Base-by-base conservation (phyloP, 1,140 invertebrate species). In the Nebria ingens region DNA sequence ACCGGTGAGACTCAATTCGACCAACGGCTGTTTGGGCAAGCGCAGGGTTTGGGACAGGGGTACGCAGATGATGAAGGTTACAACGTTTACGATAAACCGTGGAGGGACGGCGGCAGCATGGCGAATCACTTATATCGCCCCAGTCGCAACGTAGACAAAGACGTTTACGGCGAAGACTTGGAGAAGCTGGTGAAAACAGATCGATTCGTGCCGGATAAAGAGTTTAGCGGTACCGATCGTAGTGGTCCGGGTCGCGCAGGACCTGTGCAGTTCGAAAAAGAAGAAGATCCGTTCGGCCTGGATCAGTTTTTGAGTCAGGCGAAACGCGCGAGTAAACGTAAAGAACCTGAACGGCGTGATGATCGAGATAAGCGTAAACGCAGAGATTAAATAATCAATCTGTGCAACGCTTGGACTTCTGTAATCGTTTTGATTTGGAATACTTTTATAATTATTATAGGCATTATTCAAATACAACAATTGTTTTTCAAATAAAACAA, bases 61-160 rank as follows among this genome's bases (percentile, higher is more conserved):
- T 99, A 95, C 76, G 93, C 85, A 2, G 95, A 98, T 65, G 97
- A 99, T 64, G 97, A 99, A 65, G 88, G 88, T 0, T 99, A 99
- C 72, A 95, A 91, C 73, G 93, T 98, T 0, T 99, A 99, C 70
- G 95, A 98, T 70, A 94, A 96, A 71, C 89, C 91, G 0, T 94
- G 91, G 91, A 81, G 89, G 53, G 86, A 89, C 63, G 76, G 85
- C 17, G 87, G 87, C 58, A 84, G 83, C 0, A 76, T 98, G 54
- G 91, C 86, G 0, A 82, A 86, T 15, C 89, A 91, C 70, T 86
- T 99, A 59, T 99, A 99, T 74, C 73, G 94, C 52, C 97, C 97
- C 0, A 83, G 84, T 29, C 86, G 89, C 65, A 91, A 90, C 70
- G 74, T 91, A 0, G 93, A 97, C 67, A 88, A 87, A 64, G 94